These are phyloP conservation scores for Phyllopteryx taeniolatus DNA, from an alignment of 2,113 vertebrate species.

Conservation along the genomic window DNA sequence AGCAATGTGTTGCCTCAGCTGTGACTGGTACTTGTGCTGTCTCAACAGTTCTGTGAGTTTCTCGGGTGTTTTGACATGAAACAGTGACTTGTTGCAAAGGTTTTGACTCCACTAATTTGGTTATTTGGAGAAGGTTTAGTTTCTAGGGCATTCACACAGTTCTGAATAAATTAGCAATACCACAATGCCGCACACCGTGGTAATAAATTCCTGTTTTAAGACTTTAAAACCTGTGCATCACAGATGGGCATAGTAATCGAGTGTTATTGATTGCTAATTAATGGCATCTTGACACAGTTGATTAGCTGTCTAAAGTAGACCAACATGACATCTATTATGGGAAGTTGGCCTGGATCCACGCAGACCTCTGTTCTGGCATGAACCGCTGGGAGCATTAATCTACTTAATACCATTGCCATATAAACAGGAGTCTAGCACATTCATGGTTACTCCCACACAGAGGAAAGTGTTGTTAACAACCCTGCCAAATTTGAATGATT, in stretches of 20 bases:
- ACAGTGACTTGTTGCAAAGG: constrained; percentile 46
- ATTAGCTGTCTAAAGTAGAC: not conserved
- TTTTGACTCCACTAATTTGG: constrained; percentile 43
- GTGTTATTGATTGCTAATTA: not conserved
- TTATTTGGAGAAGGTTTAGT: constrained; percentile 19
- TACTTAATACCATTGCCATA: too few species aligned
- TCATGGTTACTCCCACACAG: too few species aligned
- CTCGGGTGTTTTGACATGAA: constrained; percentile 49
- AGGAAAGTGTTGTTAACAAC: too few species aligned
- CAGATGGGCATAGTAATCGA: not conserved
- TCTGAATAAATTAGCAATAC: constrained; percentile 8
- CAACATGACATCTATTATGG: not conserved
- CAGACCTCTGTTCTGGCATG: too few species aligned
- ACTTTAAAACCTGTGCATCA: not conserved
- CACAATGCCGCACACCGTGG: not conserved
- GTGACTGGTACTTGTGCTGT: constrained; percentile 60
- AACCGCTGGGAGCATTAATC: too few species aligned
- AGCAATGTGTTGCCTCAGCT: constrained; percentile 71
- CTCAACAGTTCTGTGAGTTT: constrained; percentile 50
- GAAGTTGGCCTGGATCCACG: too few species aligned
- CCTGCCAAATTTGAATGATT: too few species aligned
- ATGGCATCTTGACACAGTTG: not conserved
- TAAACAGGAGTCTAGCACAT: too few species aligned
- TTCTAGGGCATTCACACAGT: not conserved
- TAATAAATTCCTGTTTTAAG: not conserved